These are phyloP conservation scores for Bombus polaris DNA, from an alignment of 1,140 invertebrate species.

Conservation along the genomic window DNA sequence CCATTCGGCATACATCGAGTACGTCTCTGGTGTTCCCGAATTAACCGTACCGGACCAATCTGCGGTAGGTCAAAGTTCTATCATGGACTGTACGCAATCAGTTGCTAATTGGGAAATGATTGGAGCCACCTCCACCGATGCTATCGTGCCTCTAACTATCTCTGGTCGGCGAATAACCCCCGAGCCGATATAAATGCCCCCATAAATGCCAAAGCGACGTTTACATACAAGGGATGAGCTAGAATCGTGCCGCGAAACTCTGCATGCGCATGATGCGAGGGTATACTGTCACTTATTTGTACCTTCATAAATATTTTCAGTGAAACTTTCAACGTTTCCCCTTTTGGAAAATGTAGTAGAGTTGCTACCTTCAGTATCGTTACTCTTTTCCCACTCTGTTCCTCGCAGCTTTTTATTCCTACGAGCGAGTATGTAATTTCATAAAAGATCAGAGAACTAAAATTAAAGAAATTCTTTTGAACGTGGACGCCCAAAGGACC, in stretches of 20 bases:
- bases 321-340: neutral
- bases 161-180: constrained; percentile 41
- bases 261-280: neutral
- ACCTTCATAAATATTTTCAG: neutral
- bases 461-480: constrained; percentile 53
- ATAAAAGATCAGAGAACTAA: constrained; percentile 15
- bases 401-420: neutral
- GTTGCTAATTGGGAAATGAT: constrained; percentile 80
- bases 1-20: constrained; percentile 26
- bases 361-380: neutral
- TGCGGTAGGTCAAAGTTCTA: constrained; percentile 66
- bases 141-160: constrained; percentile 69
- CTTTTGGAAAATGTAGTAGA: neutral
- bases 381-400: neutral
- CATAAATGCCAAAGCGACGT: constrained; percentile 69
- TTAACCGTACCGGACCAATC: constrained; percentile 52
- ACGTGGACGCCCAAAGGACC: constrained; percentile 26
- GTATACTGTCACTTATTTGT: too few relatives aligned
- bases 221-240: constrained; percentile 1
- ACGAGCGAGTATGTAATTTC: neutral
- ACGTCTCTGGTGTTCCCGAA: constrained; percentile 37
- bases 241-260: neutral
- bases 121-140: constrained; percentile 72
- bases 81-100: constrained; percentile 76
- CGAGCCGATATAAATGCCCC: constrained; percentile 61